Evolutionary conservation across 2,113 vertebrate species (phyloP).

Genomic region (Ranitomeya variabilis): DNA sequence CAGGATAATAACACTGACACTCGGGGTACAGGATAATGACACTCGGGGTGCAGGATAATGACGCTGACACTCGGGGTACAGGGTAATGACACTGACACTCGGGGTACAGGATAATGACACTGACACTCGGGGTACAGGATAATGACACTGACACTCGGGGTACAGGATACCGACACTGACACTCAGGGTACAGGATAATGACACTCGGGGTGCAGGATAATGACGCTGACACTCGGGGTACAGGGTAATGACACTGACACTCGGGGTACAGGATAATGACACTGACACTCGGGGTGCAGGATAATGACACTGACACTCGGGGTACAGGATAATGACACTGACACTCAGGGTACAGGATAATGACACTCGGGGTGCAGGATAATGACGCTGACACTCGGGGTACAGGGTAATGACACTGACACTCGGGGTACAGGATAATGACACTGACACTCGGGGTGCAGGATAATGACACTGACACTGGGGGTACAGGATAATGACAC

Average conservation of each 20-base stretch:
- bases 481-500: not conserved
- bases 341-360: not conserved
- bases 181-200: not conserved
- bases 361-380: not conserved
- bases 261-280: not conserved
- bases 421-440: not conserved
- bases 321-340: not conserved
- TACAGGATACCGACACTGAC: too few species aligned
- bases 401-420: not conserved
- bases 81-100: not conserved
- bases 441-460: too few species aligned
- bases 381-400: not conserved
- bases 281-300: too few species aligned
- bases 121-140: too few species aligned
- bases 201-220: not conserved
- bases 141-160: too few species aligned
- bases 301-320: not conserved
- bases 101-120: not conserved
- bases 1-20: not conserved
- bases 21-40: not conserved
- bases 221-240: too few species aligned
- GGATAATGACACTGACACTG: not conserved
- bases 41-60: not conserved
- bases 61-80: not conserved
- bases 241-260: not conserved